Base-by-base conservation (phyloP, 2,888 invertebrate genomes). In the Phymatocera aterrima region DNA sequence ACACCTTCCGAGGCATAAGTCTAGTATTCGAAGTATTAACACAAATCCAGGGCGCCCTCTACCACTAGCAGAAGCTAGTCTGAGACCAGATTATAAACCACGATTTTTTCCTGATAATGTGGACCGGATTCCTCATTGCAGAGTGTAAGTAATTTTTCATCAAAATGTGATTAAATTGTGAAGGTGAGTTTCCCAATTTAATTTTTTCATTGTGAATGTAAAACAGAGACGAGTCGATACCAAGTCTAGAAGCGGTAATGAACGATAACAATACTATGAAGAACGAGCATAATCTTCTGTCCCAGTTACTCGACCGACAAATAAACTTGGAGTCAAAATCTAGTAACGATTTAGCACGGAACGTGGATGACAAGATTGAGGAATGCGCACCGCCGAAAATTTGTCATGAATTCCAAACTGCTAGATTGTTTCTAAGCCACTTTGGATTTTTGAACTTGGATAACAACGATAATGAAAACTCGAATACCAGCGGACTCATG, bases 381-480 rank as follows among this genome's bases (percentile, higher is more conserved):
- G 97, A 97, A 87, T 96, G 96, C 83, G 91, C 93, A 0, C 95
- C 97, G 1, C 97, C 97, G 0, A 93, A 94, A 2, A 95, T 96
- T 2, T 96, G 96, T 84, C 96, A 97, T 78, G 98, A 98, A 89
- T 99, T 98, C 88, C 98, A 99, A 91, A 98, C 99, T 0, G 97
- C 99, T 1, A 93, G 99, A 72, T 92, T 99, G 34, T 98, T 99
- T 90, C 92, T 99, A 21, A 98, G 98, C 2, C 98, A 99, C 91
- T 98, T 99, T 90, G 99, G 99, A 0, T 96, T 98, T 86, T 91
- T 99, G 21, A 90, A 88, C 82, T 83, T 90, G 60, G 90, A 90
- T 40, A 86, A 86, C 12, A 87, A 87, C 18, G 81, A 85, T 24
- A 85, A 83, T 15, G 86, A 86, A 0, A 83, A 86, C 51, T 84